A percentile compares a stretch with the other conserved stretches of the same genome.
Conservation (phyloP, 2,113 vertebrate species). For the Leptobrachium leishanense region DNA sequence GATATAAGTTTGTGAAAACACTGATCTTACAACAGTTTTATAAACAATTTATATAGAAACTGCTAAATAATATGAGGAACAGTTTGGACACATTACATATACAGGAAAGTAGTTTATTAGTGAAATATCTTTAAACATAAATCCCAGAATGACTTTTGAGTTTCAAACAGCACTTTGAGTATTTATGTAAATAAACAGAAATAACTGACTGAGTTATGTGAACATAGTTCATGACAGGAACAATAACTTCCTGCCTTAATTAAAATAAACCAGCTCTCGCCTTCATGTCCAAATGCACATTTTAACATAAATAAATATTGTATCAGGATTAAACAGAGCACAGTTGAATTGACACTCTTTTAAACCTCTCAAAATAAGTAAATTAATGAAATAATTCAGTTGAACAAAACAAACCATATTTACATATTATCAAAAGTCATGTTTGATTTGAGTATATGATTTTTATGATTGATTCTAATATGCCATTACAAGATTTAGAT, state of each 20-base stretch:
- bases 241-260: neutral
- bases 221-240: neutral
- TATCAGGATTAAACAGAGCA: conserved; percentile 6
- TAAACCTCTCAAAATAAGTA: conserved; percentile 9
- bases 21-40: too few relatives aligned
- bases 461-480: neutral
- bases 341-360: neutral
- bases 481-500: neutral
- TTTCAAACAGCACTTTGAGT: neutral
- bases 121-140: neutral
- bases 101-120: neutral
- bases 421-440: neutral
- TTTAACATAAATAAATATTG: conserved; percentile 24
- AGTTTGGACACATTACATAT: too few relatives aligned
- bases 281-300: conserved; percentile 1
- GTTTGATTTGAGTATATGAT: neutral
- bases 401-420: neutral
- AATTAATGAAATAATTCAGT: neutral
- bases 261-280: conserved; percentile 16
- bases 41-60: too few relatives aligned
- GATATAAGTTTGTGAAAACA: too few relatives aligned
- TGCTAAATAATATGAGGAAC: too few relatives aligned
- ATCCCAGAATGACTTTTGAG: neutral
- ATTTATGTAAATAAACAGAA: conserved; percentile 1
- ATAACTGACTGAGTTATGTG: neutral